Percentiles rank a stretch among this genome's conserved stretches.
These are phyloP conservation scores for Glomeris marginata DNA, from an alignment of 2,888 invertebrate species.

Conservation along the genomic window DNA sequence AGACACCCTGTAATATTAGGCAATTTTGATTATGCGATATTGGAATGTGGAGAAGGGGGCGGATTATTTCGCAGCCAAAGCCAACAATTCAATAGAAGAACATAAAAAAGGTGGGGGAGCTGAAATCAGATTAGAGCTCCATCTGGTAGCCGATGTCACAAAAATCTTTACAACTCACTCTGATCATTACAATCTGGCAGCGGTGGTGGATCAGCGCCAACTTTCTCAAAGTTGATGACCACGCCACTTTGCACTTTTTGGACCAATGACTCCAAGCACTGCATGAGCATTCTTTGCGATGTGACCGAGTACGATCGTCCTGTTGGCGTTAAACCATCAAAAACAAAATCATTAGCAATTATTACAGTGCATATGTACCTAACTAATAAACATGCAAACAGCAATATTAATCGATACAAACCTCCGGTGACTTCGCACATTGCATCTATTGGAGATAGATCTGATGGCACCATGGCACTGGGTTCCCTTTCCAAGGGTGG, in stretches of 20 bases:
- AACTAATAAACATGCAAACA: neutral
- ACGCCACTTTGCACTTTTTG: constrained; percentile 96
- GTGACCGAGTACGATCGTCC: constrained; percentile 90
- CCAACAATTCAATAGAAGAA: too few relatives aligned
- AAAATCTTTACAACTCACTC: too few relatives aligned
- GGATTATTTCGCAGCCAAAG: too few relatives aligned
- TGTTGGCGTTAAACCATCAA: constrained; percentile 25
- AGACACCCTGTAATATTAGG: too few relatives aligned
- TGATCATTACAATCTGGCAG: constrained; percentile 9
- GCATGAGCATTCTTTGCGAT: constrained; percentile 86
- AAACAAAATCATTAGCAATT: constrained; percentile 1
- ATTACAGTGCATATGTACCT: too few relatives aligned
- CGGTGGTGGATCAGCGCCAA: constrained; percentile 55
- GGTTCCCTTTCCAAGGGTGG: constrained; percentile 73
- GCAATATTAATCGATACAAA: constrained; percentile 26
- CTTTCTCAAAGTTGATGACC: constrained; percentile 93
- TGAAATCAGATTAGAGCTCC: too few relatives aligned
- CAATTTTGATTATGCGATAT: too few relatives aligned
- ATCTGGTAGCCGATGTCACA: too few relatives aligned
- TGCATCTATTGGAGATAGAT: constrained; percentile 85
- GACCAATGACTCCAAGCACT: constrained; percentile 90
- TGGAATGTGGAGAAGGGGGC: too few relatives aligned
- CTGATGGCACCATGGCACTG: constrained; percentile 70
- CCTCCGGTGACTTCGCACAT: constrained; percentile 99
- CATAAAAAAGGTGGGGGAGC: too few relatives aligned